Conservation (phyloP, 2,797 vertebrate species). For the Aphelocoma californica region DNA sequence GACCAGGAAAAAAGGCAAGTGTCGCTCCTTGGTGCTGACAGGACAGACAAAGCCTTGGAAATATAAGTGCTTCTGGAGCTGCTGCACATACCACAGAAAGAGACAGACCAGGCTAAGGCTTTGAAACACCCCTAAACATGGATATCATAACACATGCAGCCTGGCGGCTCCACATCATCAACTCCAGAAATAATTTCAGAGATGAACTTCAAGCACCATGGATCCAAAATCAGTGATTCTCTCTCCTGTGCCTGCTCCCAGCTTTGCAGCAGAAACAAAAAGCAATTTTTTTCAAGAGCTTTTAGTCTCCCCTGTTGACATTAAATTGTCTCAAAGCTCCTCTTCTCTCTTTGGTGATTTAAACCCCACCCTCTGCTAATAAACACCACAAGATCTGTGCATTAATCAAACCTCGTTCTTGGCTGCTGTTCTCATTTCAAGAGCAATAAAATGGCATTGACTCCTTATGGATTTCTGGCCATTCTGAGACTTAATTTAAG, state of each 20-base stretch:
- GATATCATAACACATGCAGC: rapidly evolving
- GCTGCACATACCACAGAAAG: neutral
- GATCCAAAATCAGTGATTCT: neutral
- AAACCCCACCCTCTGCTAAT: neutral
- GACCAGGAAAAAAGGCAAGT: neutral
- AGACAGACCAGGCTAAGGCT: neutral
- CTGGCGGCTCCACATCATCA: neutral
- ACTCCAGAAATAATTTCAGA: neutral
- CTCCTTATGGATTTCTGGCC: neutral
- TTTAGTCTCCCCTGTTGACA: neutral
- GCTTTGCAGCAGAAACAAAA: rapidly evolving
- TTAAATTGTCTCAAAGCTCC: neutral
- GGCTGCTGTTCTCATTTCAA: neutral
- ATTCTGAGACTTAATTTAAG: neutral
- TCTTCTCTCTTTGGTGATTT: neutral
- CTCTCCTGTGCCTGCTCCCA: neutral
- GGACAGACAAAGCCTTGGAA: neutral
- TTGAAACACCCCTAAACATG: rapidly evolving
- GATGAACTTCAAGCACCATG: neutral
- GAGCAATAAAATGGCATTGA: neutral
- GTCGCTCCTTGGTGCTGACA: neutral
- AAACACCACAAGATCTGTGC: neutral
- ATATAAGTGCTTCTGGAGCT: neutral
- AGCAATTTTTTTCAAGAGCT: neutral
- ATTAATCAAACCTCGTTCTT: neutral